These are phyloP conservation scores for Camelus dromedarius DNA, from an alignment of 2,113 vertebrate species.

Conservation along the genomic window DNA sequence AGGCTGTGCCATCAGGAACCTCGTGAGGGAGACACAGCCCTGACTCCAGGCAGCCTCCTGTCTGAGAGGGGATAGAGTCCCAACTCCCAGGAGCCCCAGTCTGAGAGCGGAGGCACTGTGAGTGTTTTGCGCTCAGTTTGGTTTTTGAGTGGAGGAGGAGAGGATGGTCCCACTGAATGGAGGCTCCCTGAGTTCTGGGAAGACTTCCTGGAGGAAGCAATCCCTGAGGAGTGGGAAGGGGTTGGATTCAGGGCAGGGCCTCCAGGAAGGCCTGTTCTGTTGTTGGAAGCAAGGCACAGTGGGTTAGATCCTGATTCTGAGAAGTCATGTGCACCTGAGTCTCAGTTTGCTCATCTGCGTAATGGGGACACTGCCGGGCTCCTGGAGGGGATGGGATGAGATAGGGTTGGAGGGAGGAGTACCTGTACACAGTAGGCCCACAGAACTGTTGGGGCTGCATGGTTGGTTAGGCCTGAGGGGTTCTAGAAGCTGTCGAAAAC, in stretches of 20 bases:
- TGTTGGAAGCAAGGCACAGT: not conserved
- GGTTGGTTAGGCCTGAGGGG: not conserved
- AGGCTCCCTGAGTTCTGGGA: not conserved
- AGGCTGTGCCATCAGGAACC: not conserved
- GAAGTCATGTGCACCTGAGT: not conserved
- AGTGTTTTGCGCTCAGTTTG: not conserved
- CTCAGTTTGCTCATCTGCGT: constrained; percentile 1
- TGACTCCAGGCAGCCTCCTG: not conserved
- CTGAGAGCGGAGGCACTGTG: not conserved
- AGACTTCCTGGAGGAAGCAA: not conserved
- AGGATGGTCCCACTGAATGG: not conserved
- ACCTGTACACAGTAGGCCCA: not conserved
- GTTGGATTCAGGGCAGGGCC: not conserved
- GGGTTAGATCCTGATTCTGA: not conserved
- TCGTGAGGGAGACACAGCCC: not conserved
- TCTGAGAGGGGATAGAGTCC: not conserved
- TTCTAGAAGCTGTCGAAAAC: not conserved
- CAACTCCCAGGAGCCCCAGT: not conserved
- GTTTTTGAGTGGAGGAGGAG: not conserved
- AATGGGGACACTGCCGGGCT: not conserved
- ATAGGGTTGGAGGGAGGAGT: not conserved
- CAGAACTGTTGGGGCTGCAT: not conserved
- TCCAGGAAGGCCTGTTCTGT: not conserved
- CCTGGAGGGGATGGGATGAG: not conserved
- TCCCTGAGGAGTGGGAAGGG: not conserved